phyloP scores from a whole-genome alignment of 2,888 invertebrate genomes.

The Cheiracanthium punctorium region DNA sequence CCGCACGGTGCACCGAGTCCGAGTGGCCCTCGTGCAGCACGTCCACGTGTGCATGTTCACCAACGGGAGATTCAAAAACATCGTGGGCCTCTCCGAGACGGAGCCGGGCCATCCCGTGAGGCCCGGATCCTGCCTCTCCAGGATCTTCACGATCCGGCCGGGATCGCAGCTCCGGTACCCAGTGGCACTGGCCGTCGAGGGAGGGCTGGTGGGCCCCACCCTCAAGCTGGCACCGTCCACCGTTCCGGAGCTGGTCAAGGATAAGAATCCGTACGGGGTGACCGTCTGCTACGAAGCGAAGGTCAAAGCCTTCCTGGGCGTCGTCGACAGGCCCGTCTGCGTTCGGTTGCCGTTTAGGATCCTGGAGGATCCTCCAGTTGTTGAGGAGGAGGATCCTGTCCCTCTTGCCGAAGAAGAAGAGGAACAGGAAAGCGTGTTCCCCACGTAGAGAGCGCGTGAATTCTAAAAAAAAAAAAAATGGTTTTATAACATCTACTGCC shows the following conservation, averaged over 20 bases:
- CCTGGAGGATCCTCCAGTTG: constrained; percentile 28
- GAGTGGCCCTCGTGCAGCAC: constrained; percentile 90
- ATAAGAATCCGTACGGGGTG: constrained; percentile 71
- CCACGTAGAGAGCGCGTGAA: constrained; percentile 25
- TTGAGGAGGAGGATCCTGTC: constrained; percentile 32
- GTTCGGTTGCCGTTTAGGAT: constrained; percentile 66
- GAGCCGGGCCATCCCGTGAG: constrained; percentile 64
- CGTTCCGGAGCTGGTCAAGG: constrained; percentile 35
- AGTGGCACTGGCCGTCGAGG: constrained; percentile 70
- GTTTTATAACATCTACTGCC: neutral
- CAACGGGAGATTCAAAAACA: constrained; percentile 94
- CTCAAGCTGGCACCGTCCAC: constrained; percentile 64
- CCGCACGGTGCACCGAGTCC: constrained; percentile 88
- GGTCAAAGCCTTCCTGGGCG: constrained; percentile 68
- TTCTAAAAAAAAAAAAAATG: neutral
- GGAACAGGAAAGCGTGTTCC: constrained; percentile 44
- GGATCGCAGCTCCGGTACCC: constrained; percentile 65
- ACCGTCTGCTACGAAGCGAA: constrained; percentile 70
- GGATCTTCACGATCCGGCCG: constrained; percentile 58
- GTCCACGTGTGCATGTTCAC: constrained; percentile 97
- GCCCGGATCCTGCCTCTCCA: constrained; percentile 59
- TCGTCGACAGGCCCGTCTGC: constrained; percentile 68
- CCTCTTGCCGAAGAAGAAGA: constrained; percentile 42
- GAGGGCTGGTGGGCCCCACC: constrained; percentile 44
- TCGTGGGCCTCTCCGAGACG: constrained; percentile 80